These are phyloP conservation scores for Sebastes fasciatus DNA, from an alignment of 2,113 vertebrate species.

Conservation along the genomic window DNA sequence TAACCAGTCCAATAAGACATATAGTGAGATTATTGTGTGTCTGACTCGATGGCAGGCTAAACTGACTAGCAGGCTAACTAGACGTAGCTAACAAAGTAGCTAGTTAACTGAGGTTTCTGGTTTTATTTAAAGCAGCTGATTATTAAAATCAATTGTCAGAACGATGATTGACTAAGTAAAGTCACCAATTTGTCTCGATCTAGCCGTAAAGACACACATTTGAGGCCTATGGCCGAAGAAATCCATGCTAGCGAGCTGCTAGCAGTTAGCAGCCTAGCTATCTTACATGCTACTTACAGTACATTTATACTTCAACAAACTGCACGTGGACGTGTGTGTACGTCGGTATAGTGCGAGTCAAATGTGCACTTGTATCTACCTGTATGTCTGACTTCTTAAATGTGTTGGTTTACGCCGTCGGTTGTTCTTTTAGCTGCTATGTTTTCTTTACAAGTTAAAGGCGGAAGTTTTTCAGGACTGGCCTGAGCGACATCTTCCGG, in stretches of 20 bases:
- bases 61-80: conserved; percentile 49
- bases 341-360: neutral
- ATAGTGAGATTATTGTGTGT: neutral
- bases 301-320: conserved; percentile 38
- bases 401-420: conserved; percentile 62
- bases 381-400: conserved; percentile 66
- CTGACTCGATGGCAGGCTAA: conserved; percentile 21
- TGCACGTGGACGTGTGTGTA: neutral
- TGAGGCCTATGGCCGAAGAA: conserved; percentile 63
- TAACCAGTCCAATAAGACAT: neutral
- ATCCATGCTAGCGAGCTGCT: conserved; percentile 55
- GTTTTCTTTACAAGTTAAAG: conserved; percentile 84
- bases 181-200: neutral
- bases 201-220: neutral
- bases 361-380: conserved; percentile 63
- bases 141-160: fast-evolving
- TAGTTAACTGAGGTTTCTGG: neutral
- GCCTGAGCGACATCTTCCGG: conserved; percentile 79
- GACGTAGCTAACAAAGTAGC: conserved; percentile 28
- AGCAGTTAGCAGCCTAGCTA: conserved; percentile 57
- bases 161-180: too few relatives aligned
- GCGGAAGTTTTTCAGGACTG: conserved; percentile 83
- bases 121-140: fast-evolving
- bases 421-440: conserved; percentile 71
- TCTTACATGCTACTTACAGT: conserved; percentile 51